These are phyloP conservation scores for Anneissia japonica DNA, from an alignment of 35 echinoderm and acorn worm genomes.

Conservation along the genomic window DNA sequence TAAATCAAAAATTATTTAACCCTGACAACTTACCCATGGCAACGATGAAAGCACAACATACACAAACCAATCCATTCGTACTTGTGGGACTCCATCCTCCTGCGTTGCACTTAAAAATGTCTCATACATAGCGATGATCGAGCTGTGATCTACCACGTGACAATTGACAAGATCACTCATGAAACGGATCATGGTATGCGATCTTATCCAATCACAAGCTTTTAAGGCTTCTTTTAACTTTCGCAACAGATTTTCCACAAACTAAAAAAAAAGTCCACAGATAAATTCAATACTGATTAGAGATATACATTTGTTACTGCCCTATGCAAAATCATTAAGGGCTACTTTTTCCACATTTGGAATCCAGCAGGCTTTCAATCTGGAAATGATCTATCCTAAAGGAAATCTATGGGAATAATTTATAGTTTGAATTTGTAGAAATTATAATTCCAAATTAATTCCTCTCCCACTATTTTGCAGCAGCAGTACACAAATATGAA, in stretches of 20 bases:
- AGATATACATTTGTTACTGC: too few relatives aligned
- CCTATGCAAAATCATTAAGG: too few relatives aligned
- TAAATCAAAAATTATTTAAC: too few relatives aligned
- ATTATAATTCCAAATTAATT: too few relatives aligned
- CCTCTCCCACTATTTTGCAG: too few relatives aligned
- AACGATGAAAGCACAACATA: constrained; percentile 63
- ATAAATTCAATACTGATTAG: too few relatives aligned
- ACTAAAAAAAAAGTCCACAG: constrained; percentile 32
- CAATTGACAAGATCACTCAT: constrained; percentile 85
- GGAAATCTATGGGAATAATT: too few relatives aligned
- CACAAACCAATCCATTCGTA: constrained; percentile 79
- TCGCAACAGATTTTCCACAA: constrained; percentile 55
- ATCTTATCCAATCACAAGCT: constrained; percentile 63
- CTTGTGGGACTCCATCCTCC: constrained; percentile 82
- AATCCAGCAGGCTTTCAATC: too few relatives aligned
- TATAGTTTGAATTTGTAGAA: too few relatives aligned
- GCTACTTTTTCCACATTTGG: too few relatives aligned
- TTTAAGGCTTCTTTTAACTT: constrained; percentile 79
- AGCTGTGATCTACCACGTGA: constrained; percentile 59
- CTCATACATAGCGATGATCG: constrained; percentile 67
- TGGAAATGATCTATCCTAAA: too few relatives aligned
- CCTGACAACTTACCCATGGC: constrained; percentile 69
- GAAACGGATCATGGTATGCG: constrained; percentile 58
- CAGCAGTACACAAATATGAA: too few relatives aligned
- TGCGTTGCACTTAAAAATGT: constrained; percentile 51